These are phyloP conservation scores for Malthinus seriepunctatus DNA, from an alignment of 2,888 invertebrate species.

Conservation along the genomic window DNA sequence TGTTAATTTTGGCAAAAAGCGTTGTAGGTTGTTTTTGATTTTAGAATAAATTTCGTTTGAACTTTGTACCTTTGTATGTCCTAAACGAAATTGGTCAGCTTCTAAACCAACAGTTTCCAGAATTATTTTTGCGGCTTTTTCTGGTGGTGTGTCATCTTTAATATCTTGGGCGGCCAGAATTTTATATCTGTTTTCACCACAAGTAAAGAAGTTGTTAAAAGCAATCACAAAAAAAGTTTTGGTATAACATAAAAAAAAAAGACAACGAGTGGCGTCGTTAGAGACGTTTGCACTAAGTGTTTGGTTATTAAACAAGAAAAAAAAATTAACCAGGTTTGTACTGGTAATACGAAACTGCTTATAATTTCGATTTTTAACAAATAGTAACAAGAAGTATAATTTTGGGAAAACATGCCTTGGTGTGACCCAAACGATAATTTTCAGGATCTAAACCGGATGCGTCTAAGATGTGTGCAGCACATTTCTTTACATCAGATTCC, in stretches of 20 bases:
- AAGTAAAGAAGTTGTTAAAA: constrained; percentile 16
- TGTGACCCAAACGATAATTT: constrained; percentile 95
- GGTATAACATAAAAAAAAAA: too few species aligned
- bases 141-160: constrained; percentile 71
- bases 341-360: not conserved
- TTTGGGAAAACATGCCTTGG: constrained; percentile 81
- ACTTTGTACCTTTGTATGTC: constrained; percentile 88
- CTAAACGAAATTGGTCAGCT: constrained; percentile 91
- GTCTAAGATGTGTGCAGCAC: constrained; percentile 81
- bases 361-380: not conserved
- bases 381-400: not conserved
- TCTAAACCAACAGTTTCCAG: constrained; percentile 84
- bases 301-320: not conserved
- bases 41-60: too few species aligned
- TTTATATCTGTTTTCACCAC: constrained; percentile 86
- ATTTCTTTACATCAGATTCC: constrained; percentile 78
- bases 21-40: too few species aligned
- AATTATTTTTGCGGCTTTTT: constrained; percentile 82
- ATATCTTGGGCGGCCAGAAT: constrained; percentile 95
- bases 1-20: too few species aligned
- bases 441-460: constrained; percentile 84
- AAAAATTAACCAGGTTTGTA: constrained; percentile 2
- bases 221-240: constrained; percentile 17
- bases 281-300: not conserved
- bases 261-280: not conserved